These are phyloP conservation scores for Hydropsyche tenuis DNA, from an alignment of 1,140 invertebrate genomes.

Conservation along the genomic window DNA sequence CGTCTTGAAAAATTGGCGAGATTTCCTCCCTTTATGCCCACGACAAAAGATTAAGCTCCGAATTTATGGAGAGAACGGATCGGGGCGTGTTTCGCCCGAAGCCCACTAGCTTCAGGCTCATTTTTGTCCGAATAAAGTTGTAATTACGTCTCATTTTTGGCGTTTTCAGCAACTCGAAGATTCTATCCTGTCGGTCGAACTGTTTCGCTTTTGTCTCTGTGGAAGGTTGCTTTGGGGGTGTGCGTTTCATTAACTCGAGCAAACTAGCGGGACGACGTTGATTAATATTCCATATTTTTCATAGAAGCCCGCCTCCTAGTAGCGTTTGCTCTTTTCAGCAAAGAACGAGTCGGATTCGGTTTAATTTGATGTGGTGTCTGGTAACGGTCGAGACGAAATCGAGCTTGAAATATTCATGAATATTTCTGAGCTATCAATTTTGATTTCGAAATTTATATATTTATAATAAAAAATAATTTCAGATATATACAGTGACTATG, in stretches of 20 bases:
- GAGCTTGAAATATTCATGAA: no score
- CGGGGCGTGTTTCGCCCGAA: not conserved
- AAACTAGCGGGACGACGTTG: not conserved
- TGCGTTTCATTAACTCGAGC: constrained; percentile 13
- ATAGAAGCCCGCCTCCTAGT: not conserved
- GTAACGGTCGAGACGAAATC: no score
- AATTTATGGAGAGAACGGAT: constrained; percentile 20
- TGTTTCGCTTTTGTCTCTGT: not conserved
- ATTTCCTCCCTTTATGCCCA: constrained; percentile 17
- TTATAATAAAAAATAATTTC: no score
- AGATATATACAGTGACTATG: no score
- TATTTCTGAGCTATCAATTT: no score
- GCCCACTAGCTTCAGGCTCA: not conserved
- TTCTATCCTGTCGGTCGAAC: not conserved
- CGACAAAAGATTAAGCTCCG: constrained; percentile 17
- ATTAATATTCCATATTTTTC: constrained; percentile 27
- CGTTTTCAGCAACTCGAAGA: not conserved
- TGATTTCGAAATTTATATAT: no score
- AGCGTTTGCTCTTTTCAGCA: not conserved
- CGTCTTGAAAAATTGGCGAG: constrained; percentile 18
- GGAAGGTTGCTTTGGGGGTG: not conserved
- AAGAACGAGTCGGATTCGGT: constrained; percentile 3
- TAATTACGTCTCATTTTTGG: not conserved
- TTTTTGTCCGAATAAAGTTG: constrained; percentile 13
- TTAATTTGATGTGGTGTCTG: not conserved